phyloP scores from a whole-genome alignment of 2,888 invertebrate species.

The Halocaridina rubra region DNA sequence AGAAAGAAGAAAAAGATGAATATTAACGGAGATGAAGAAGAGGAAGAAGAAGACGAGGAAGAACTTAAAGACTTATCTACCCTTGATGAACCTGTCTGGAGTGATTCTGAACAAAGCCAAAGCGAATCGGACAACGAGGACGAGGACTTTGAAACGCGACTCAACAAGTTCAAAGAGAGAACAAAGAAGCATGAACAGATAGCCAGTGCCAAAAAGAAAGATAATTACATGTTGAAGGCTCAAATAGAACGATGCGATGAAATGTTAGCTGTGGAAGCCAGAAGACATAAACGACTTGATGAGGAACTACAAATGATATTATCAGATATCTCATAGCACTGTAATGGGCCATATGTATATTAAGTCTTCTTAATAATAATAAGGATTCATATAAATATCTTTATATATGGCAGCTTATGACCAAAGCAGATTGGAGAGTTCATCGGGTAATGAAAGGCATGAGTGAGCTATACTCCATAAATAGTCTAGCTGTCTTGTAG shows the following conservation, averaged over 20 bases:
- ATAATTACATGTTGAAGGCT: slow-evolving; percentile 83
- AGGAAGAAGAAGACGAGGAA: slow-evolving; percentile 66
- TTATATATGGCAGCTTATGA: background rate
- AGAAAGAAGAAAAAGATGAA: slow-evolving; percentile 40
- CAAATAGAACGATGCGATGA: slow-evolving; percentile 51
- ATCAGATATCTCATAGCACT: slow-evolving; percentile 50
- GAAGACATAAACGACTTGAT: slow-evolving; percentile 45
- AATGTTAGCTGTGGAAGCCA: slow-evolving; percentile 41
- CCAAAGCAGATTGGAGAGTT: background rate
- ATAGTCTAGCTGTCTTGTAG: background rate
- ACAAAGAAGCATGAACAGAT: slow-evolving; percentile 83
- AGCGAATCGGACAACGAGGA: slow-evolving; percentile 56
- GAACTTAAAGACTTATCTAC: slow-evolving; percentile 65
- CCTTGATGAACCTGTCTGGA: slow-evolving; percentile 50
- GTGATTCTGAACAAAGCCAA: slow-evolving; percentile 54
- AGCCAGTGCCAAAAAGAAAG: slow-evolving; percentile 84
- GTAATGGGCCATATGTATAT: background rate
- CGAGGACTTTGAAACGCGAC: slow-evolving; percentile 15
- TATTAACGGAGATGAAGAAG: slow-evolving; percentile 31
- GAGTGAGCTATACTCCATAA: background rate
- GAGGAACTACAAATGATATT: slow-evolving; percentile 59
- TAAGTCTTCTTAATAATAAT: background rate
- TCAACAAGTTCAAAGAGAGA: slow-evolving; percentile 67
- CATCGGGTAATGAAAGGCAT: background rate
- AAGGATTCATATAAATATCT: background rate